Conservation (phyloP, 2,113 vertebrate genomes). For the Vulpes ferrilata region DNA sequence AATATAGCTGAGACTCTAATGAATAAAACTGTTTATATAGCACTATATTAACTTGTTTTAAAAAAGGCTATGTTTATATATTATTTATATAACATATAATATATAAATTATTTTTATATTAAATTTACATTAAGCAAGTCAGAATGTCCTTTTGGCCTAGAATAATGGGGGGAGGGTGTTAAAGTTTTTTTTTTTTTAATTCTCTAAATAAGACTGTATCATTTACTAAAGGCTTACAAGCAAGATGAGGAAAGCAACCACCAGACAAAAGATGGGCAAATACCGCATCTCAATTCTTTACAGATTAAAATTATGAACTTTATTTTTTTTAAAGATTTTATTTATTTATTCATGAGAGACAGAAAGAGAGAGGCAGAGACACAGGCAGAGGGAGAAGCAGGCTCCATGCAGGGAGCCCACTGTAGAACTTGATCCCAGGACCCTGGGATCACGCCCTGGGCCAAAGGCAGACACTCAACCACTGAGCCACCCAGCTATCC, state of each 20-base stretch:
- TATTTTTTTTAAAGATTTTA: neutral
- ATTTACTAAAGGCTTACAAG: neutral
- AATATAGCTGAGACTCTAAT: neutral
- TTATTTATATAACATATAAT: neutral
- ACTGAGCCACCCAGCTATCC: no score
- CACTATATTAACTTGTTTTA: neutral
- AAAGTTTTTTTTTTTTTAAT: neutral
- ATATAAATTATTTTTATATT: neutral
- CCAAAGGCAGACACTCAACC: no score
- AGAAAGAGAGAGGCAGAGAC: no score
- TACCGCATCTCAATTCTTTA: neutral
- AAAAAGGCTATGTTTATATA: neutral
- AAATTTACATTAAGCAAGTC: neutral
- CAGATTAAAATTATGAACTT: neutral
- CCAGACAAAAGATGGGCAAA: neutral
- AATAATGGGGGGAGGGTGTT: neutral
- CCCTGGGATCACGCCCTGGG: no score
- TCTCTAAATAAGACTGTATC: neutral
- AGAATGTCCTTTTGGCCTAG: neutral
- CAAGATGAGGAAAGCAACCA: neutral
- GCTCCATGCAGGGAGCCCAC: no score
- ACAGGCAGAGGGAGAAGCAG: no score
- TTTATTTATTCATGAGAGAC: no score
- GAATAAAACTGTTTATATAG: neutral
- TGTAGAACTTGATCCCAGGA: no score